phyloP scores from a whole-genome alignment of 1,140 invertebrate genomes.

The Drosophila neocordata region DNA sequence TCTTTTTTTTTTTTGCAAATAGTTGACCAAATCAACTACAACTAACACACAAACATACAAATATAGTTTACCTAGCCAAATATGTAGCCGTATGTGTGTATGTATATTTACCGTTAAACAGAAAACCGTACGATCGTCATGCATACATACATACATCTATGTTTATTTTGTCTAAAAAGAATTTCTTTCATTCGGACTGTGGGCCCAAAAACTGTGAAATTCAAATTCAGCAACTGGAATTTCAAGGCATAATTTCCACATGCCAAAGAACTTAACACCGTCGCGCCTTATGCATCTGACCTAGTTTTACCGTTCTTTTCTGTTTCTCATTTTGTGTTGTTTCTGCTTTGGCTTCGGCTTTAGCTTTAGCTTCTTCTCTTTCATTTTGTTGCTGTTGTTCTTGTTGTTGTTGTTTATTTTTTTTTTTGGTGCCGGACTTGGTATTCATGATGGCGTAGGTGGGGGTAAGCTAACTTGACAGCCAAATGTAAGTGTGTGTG shows the following conservation, averaged over 20 bases:
- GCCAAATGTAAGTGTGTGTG: constrained; percentile 18
- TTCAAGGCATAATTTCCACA: constrained; percentile 56
- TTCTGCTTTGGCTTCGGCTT: background rate
- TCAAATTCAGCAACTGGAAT: constrained; percentile 54
- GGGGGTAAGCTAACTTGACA: constrained; percentile 38
- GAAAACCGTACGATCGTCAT: constrained; percentile 3
- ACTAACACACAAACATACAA: no score
- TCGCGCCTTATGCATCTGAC: constrained; percentile 79
- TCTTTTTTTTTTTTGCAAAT: constrained; percentile 52
- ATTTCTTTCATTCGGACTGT: constrained; percentile 52
- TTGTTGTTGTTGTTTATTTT: constrained; percentile 3
- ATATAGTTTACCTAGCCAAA: constrained; percentile 20
- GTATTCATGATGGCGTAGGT: constrained; percentile 75
- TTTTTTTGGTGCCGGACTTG: constrained; percentile 72
- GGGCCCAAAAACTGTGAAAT: constrained; percentile 32
- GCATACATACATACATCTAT: background rate
- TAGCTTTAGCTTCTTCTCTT: background rate
- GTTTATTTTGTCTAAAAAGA: constrained; percentile 66
- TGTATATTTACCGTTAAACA: constrained; percentile 6
- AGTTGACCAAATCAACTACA: constrained; percentile 42
- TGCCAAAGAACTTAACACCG: constrained; percentile 49
- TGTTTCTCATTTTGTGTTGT: constrained; percentile 29
- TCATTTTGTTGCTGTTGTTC: background rate
- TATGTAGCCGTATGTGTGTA: background rate
- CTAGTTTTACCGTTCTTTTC: constrained; percentile 45